A percentile compares a stretch with the other conserved stretches of the same genome.
Evolutionary conservation across 2,888 invertebrate genomes (phyloP).

Genomic region (Apotomis betuletana): DNA sequence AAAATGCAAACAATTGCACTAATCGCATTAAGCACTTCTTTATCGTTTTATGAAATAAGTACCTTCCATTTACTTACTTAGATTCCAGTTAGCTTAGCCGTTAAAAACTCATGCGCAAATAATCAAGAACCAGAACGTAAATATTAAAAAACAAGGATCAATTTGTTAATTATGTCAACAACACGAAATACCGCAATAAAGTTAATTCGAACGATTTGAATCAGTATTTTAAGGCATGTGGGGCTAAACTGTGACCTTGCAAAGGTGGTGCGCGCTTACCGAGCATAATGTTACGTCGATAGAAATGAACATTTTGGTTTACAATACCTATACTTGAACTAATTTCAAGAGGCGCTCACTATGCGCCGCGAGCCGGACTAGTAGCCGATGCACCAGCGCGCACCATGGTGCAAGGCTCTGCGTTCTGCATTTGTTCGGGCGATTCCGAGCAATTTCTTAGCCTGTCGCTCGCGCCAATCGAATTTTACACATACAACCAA

Average conservation of each 20-base stretch:
- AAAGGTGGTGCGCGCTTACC: conserved; percentile 42
- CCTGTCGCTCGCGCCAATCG: too few species aligned
- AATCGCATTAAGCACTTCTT: neutral
- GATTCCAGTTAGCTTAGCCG: neutral
- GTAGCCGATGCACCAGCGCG: too few species aligned
- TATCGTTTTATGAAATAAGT: neutral
- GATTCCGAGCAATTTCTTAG: too few species aligned
- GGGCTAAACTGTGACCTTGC: conserved; percentile 60
- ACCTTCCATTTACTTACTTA: neutral
- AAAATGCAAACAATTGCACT: neutral
- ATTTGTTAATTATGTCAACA: conserved; percentile 38
- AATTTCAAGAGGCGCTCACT: too few species aligned
- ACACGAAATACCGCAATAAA: conserved; percentile 50
- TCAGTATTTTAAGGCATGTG: conserved; percentile 35
- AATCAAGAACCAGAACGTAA: conserved; percentile 26
- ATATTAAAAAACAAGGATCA: conserved; percentile 24
- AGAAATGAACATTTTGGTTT: too few species aligned
- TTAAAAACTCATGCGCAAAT: conserved; percentile 2
- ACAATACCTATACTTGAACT: too few species aligned
- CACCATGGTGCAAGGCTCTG: too few species aligned
- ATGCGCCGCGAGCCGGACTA: too few species aligned
- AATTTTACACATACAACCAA: too few species aligned
- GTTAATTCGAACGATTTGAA: conserved; percentile 48
- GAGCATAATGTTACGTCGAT: too few species aligned
- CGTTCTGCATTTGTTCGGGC: too few species aligned